These are phyloP conservation scores for Cryptoprocta ferox DNA, from an alignment of 2,797 vertebrate genomes.

Conservation along the genomic window DNA sequence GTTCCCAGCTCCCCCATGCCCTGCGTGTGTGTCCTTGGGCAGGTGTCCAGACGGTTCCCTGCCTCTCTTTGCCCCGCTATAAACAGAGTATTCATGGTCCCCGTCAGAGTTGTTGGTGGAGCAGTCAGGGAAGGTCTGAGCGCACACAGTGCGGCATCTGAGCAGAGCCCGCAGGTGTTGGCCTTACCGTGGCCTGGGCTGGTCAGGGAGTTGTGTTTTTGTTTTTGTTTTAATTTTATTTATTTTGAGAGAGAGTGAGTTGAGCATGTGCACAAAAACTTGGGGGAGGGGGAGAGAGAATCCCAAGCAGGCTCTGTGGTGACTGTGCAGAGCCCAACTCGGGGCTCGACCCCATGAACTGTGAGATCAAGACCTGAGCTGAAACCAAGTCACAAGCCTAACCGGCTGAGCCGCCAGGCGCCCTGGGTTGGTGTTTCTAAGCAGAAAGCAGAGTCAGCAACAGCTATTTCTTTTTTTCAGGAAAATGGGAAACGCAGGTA, in stretches of 20 bases:
- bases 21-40: not conserved
- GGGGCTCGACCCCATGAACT: too few relatives aligned
- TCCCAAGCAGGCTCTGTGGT: too few relatives aligned
- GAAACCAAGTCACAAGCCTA: too few relatives aligned
- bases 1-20: accelerated
- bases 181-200: not conserved
- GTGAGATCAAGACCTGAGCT: too few relatives aligned
- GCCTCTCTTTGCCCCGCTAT: not conserved
- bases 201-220: too few relatives aligned
- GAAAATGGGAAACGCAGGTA: not conserved
- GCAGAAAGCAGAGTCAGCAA: not conserved
- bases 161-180: not conserved
- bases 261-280: too few relatives aligned
- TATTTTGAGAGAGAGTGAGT: too few relatives aligned
- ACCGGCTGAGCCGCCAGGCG: too few relatives aligned
- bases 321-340: too few relatives aligned
- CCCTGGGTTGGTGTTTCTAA: not conserved
- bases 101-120: not conserved
- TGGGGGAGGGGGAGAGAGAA: too few relatives aligned
- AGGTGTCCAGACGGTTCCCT: not conserved
- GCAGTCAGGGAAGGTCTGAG: not conserved
- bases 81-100: not conserved
- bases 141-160: accelerated
- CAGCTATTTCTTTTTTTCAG: not conserved
- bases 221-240: too few relatives aligned